Evolutionary conservation across 2,797 vertebrate genomes (phyloP).

Genomic region (Microchirus variegatus): DNA sequence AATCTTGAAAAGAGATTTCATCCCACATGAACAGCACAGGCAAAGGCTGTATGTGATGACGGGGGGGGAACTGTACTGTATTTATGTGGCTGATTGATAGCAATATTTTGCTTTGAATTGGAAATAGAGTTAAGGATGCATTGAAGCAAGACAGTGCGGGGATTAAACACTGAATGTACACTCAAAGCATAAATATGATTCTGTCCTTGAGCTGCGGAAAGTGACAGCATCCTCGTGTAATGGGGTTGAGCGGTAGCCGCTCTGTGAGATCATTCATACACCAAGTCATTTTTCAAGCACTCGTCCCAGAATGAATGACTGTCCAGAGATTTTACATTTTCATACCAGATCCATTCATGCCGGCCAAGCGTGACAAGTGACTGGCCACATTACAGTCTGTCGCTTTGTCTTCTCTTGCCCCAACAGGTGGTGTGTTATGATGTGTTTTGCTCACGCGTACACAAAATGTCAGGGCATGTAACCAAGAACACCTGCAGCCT

Average conservation of each 20-base stretch:
- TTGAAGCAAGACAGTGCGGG: conserved; percentile 40
- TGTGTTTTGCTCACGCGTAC: conserved; percentile 45
- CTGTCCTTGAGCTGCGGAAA: conserved; percentile 55
- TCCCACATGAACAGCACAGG: conserved; percentile 44
- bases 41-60: conserved; percentile 56
- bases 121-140: conserved; percentile 55
- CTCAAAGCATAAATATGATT: conserved; percentile 63
- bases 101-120: conserved; percentile 61
- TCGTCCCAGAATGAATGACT: conserved; percentile 54
- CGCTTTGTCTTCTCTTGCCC: conserved; percentile 23
- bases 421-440: conserved; percentile 68
- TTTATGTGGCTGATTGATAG: conserved; percentile 59
- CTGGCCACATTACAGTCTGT: conserved; percentile 42
- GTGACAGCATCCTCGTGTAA: conserved; percentile 34
- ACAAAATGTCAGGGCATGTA: conserved; percentile 32
- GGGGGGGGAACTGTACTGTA: conserved; percentile 40
- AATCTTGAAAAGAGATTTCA: conserved; percentile 66
- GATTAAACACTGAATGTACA: conserved; percentile 45
- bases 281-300: conserved; percentile 42
- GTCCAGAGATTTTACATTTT: conserved; percentile 51
- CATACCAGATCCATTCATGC: conserved; percentile 45
- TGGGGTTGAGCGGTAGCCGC: conserved; percentile 33
- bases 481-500: conserved; percentile 70
- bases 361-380: conserved; percentile 50
- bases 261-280: conserved; percentile 43